These are phyloP conservation scores for Anguilla japonica DNA, from an alignment of 2,113 vertebrate species.

Conservation along the genomic window DNA sequence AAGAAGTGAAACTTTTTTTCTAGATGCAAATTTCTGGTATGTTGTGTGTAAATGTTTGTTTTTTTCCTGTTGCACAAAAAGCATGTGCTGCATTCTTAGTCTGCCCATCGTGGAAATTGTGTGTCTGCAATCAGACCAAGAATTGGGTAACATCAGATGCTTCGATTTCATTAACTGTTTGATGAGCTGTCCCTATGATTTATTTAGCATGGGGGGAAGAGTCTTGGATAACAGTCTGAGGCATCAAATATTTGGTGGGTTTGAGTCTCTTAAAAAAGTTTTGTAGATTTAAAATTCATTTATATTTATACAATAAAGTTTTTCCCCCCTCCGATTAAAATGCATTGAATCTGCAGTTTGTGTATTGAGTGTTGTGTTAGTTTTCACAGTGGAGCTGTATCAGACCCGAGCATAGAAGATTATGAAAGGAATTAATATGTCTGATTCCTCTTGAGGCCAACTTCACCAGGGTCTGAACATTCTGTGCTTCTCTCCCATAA, in stretches of 20 bases:
- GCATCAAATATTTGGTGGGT: background rate
- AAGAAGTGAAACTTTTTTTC: no score
- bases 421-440: background rate
- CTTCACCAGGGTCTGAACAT: background rate
- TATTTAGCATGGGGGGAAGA: background rate
- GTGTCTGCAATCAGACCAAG: no score
- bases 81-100: background rate
- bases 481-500: background rate
- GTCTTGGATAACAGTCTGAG: background rate
- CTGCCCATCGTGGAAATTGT: background rate
- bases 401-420: background rate
- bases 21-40: background rate
- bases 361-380: background rate
- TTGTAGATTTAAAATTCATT: background rate
- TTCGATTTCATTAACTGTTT: background rate
- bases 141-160: background rate
- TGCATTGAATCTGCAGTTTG: background rate
- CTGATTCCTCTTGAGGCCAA: background rate
- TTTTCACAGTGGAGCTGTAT: background rate
- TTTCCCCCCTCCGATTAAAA: background rate
- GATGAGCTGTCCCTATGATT: background rate
- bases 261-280: background rate
- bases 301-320: conserved; percentile 18
- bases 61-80: background rate
- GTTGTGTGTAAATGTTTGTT: background rate